Evolutionary conservation across 1,140 invertebrate species (phyloP), one percentile per base, ranked within the genome.

Genomic region (Lysiphlebus fabarum): DNA sequence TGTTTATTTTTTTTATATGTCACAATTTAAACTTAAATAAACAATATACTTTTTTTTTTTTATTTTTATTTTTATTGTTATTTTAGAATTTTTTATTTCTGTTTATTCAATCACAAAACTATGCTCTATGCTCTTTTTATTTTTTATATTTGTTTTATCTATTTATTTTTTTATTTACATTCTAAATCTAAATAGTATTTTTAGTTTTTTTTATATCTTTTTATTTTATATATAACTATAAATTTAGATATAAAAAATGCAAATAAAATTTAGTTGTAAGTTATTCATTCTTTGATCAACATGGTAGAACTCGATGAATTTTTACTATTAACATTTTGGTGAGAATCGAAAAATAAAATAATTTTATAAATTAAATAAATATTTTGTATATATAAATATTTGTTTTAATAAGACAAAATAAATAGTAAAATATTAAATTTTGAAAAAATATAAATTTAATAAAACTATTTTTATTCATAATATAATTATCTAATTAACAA

Each of bases 271-370:
- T 59, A 69, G 67, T 67, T 57, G 58, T 45, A 56, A 50, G 58
- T 37, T 50, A 53, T 26, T 57, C 55, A 63, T 55, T 17, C 40
- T 17, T 5, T 43, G 44, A 51, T 38, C 36, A 65, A 55, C 64
- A 69, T 69, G 65, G 62, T 67, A 40, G 67, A 69, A 36, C 59
- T 66, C 48, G 55, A 67, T 58, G 67, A 69, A 53, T 67, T 67
- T 57, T n/a, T 65, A 34, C 40, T 59, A 6, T 61, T 69, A 12
- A 64, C 62, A 3, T 67, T 65, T 47, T 65, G 63, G 65, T 69
- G 44, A 64, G 65, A 45, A n/a, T n/a, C n/a, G n/a, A n/a, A n/a
- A n/a, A n/a, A n/a, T n/a, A n/a, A n/a, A n/a, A n/a, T n/a, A n/a
- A n/a, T n/a, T n/a, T n/a, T n/a, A n/a, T n/a, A n/a, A n/a, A n/a